Base-by-base conservation (phyloP, 2,113 vertebrate genomes). In the Phainopepla nitens region DNA sequence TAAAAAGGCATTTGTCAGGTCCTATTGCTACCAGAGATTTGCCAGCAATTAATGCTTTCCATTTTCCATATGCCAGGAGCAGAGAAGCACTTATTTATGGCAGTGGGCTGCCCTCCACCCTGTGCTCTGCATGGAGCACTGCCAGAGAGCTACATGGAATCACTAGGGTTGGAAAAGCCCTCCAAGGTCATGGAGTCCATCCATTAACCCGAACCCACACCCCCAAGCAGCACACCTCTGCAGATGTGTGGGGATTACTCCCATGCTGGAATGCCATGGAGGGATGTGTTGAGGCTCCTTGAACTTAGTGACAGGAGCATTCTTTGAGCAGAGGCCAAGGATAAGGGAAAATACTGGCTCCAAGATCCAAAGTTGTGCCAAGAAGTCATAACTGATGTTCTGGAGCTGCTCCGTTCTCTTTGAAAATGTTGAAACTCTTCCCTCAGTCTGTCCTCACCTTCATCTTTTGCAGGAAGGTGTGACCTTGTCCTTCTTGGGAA, bases 401-500 rank as follows among this genome's bases (percentile, higher is more conserved):
- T 3, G 2, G 23, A 85, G 47, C 25, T 15, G 33, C 29, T 66
- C 54, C 3, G 0, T 21, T 51, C 57, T 15, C 58, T 53, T 57
- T 6, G 87, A 64, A 80, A 29, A 18, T 19, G 8, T 27, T 84
- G 69, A 50, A 91, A 53, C 22, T 36, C 27, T 33, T 82, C 47
- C 29, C 28, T 69, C 66, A 31, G 25, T 19, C 36, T 76, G 17
- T 11, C n/a, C 19, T 28, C 53, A 68, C 33, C 41, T 87, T 75
- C 20, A 3, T 53, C 45, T 42, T 83, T 28, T 54, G 36, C 54
- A 85, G 61, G 56, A 57, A 72, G 82, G 39, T 62, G 39, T 73
- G 90, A 93, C 76, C 72, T 90, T 90, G 11, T 50, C 68, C 62
- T 90, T 66, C 76, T 66, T 47, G 35, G 79, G 76, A 81, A 81